Evolutionary conservation across 1,140 invertebrate species (phyloP).

Genomic region (Bilobella aurantiaca): DNA sequence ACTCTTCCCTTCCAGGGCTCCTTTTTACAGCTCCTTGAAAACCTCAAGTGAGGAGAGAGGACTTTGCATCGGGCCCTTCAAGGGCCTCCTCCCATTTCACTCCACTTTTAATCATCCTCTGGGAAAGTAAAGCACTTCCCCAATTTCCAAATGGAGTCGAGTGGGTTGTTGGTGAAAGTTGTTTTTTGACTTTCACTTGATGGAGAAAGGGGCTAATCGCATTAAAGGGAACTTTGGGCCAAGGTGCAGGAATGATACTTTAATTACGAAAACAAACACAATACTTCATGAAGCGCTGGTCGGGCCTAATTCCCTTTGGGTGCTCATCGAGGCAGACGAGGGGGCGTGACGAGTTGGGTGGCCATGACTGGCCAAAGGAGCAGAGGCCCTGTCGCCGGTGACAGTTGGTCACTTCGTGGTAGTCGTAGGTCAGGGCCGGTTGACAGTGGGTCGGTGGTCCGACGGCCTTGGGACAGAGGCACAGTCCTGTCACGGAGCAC

Average conservation of each 20-base stretch:
- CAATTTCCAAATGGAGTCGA: too few relatives aligned
- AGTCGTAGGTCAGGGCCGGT: not conserved
- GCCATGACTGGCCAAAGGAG: not conserved
- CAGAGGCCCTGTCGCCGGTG: not conserved
- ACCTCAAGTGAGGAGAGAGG: too few relatives aligned
- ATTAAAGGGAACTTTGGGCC: too few relatives aligned
- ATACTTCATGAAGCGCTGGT: not conserved
- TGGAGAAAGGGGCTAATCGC: too few relatives aligned
- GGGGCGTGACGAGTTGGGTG: not conserved
- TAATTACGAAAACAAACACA: not conserved
- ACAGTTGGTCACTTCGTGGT: not conserved
- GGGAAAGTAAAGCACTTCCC: too few relatives aligned
- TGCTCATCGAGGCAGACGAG: not conserved
- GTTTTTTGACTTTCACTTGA: too few relatives aligned
- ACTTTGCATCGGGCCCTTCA: too few relatives aligned
- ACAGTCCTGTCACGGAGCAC: not conserved
- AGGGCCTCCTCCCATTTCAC: too few relatives aligned
- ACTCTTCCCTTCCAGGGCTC: too few relatives aligned
- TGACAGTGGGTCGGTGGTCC: not conserved
- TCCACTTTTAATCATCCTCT: too few relatives aligned
- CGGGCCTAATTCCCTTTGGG: not conserved
- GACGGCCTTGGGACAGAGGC: not conserved
- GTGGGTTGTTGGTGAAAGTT: too few relatives aligned
- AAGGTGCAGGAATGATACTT: not conserved
- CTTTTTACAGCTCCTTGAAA: too few relatives aligned